Base-by-base conservation (phyloP, 2,888 invertebrate genomes). In the Plebejus anna region DNA sequence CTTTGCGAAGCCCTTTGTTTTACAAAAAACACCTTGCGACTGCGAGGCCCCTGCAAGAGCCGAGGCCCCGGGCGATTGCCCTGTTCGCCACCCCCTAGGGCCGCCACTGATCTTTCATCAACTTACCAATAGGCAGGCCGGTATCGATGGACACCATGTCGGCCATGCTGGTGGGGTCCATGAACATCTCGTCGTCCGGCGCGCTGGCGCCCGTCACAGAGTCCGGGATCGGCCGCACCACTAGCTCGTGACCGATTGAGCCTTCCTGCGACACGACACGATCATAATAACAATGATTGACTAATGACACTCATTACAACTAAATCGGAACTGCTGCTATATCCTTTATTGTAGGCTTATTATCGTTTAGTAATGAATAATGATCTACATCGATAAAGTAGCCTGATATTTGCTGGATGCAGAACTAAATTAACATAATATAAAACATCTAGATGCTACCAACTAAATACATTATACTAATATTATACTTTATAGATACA, bases 211-310 rank as follows among this genome's bases (percentile, higher is more conserved):
- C 82, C 70, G 92, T 94, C 84, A 98, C 94, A 79, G 96, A 95
- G 82, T 96, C 94, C 73, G 98, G 98, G 80, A 98, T 94, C 79
- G 98, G 98, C 83, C 97, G 96, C 87, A 98, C 97, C 82, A 98
- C 97, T 86, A 98, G 92, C 84, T 98, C 97, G 88, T 97, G 96
- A 80, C 98, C 98, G 81, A 98, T 97, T 82, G 98, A 98, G 82
- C 98, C 98, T 91, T 98, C 98, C 98, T 98, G 94, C 79, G 55
- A 47, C 42, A 76, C 73, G 70, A 28, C 28, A 11, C 61, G 61
- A 61, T 61, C 22, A 11, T 11, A 22, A 28, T 61, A 61, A 28
- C 11, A 61, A 61, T 61, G 9, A 61, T 61, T 73, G 47, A 66
- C 66, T 13, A 66, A 66, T 66, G 66, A 66, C 66, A 66, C 13